phyloP scores from a whole-genome alignment of 2,888 invertebrate species.

The Acleris cristana region DNA sequence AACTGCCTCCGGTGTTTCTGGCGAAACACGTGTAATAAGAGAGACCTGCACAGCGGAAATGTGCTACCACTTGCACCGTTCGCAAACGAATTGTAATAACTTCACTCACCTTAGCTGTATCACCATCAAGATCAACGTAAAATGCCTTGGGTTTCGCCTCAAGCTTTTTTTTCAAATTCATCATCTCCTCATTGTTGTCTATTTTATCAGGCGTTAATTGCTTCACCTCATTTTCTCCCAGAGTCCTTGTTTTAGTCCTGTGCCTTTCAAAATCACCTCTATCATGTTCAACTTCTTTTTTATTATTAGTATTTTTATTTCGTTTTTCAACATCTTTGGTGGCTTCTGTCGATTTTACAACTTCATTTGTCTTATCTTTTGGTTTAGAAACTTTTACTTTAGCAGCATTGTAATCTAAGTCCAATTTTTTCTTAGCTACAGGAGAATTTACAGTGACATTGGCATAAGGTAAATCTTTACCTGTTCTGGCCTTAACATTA shows the following conservation, averaged over 20 bases:
- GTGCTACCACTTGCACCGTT: no score
- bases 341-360: slow-evolving; percentile 34
- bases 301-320: slow-evolving; percentile 34
- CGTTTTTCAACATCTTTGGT: slow-evolving; percentile 17
- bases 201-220: slow-evolving; percentile 60
- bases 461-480: slow-evolving; percentile 50
- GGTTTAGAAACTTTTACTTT: slow-evolving; percentile 8
- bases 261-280: slow-evolving; percentile 50
- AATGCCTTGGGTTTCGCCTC: slow-evolving; percentile 71
- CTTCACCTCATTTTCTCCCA: slow-evolving; percentile 74
- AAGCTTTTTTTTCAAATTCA: slow-evolving; percentile 59
- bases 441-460: slow-evolving; percentile 73
- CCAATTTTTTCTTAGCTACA: slow-evolving; percentile 47
- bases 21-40: no score
- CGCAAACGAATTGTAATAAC: neutral
- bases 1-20: no score
- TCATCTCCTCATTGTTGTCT: slow-evolving; percentile 71
- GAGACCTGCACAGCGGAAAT: no score
- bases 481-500: slow-evolving; percentile 42
- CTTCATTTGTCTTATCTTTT: slow-evolving; percentile 40
- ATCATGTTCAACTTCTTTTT: slow-evolving; percentile 41
- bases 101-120: slow-evolving; percentile 47
- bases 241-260: slow-evolving; percentile 71
- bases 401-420: slow-evolving; percentile 8
- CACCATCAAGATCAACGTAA: slow-evolving; percentile 65